Conservation (phyloP, 2,888 invertebrate genomes). For the Rhogogaster chlorosoma region DNA sequence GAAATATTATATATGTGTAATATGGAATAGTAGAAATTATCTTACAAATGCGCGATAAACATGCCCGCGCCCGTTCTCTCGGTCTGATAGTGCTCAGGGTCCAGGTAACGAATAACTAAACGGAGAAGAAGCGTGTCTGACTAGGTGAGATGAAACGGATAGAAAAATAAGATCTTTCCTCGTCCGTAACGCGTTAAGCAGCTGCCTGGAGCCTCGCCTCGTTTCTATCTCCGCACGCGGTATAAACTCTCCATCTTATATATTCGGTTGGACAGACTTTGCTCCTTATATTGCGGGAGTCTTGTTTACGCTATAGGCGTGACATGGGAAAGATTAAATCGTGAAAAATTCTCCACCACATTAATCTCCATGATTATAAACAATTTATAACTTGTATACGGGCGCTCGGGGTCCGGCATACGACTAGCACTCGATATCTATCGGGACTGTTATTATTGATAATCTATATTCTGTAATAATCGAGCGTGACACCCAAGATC, state of each 20-base stretch:
- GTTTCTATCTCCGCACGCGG: not conserved
- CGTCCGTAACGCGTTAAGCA: not conserved
- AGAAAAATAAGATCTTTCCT: slow-evolving; percentile 1
- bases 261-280: slow-evolving; percentile 10
- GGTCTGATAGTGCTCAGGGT: not conserved
- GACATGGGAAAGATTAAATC: slow-evolving; percentile 38
- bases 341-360: slow-evolving; percentile 54
- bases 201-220: not conserved
- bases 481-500: slow-evolving; percentile 52
- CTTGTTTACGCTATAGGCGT: slow-evolving; percentile 38
- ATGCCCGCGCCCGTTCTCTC: not conserved
- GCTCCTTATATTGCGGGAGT: slow-evolving; percentile 12
- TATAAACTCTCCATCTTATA: not conserved
- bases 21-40: slow-evolving; percentile 18
- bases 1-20: not conserved
- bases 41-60: slow-evolving; percentile 43
- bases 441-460: slow-evolving; percentile 74
- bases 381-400: slow-evolving; percentile 69
- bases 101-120: not conserved
- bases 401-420: not conserved
- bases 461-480: slow-evolving; percentile 76
- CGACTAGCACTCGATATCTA: slow-evolving; percentile 50
- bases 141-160: not conserved
- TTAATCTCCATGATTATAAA: slow-evolving; percentile 75
- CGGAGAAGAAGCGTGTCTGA: not conserved